Base-by-base conservation (phyloP, 35 echinoderm and acorn worm genomes). In the Lytechinus pictus region DNA sequence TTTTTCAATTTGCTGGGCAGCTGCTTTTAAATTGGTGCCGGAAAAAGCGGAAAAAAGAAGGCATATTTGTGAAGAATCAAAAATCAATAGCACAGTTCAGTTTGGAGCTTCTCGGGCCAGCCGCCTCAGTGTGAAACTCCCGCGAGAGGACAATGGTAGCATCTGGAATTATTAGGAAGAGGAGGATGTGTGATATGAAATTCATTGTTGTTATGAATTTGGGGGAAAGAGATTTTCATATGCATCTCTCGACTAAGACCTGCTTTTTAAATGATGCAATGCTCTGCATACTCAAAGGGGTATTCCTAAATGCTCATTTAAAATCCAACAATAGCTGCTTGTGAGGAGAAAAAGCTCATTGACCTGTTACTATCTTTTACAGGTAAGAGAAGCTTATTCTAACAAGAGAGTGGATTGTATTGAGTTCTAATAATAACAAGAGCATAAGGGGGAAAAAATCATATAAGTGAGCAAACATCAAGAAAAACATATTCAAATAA, bases 31-130 rank as follows among this genome's bases (percentile, higher is more conserved):
- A 79, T 79, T 79, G 66, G 66, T 79, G 66, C 66, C 19, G 66
- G 66, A 79, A 79, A 79, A 79, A 79, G 10, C 66, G 4, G 66
- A 79, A 79, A 19, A 79, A 79, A 79, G 66, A 79, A 79, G 66
- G 66, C 66, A 79, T 79, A 79, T 79, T 79, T 79, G 66, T 79
- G 66, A 79, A 79, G 66, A 79, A 79, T 79, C 66, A 79, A 79
- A 79, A 79, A 79, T 79, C 66, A 79, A 79, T 79, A 79, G 19
- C 16, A 16, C 66, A 79, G 66, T 79, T 79, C 66, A 79, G 19
- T 79, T 79, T 79, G 16, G 66, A 79, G 14, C 66, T 79, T 16
- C 21, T 24, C 21, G 66, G 66, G 66, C 66, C 66, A 79, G 66
- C 21, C 21, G 16, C 66, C 19, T 79, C 66, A 79, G 19, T 79